Evolutionary conservation across 2,797 vertebrate genomes (phyloP), one percentile per base, ranked within the genome.

Genomic region (Etheostoma nigrum): DNA sequence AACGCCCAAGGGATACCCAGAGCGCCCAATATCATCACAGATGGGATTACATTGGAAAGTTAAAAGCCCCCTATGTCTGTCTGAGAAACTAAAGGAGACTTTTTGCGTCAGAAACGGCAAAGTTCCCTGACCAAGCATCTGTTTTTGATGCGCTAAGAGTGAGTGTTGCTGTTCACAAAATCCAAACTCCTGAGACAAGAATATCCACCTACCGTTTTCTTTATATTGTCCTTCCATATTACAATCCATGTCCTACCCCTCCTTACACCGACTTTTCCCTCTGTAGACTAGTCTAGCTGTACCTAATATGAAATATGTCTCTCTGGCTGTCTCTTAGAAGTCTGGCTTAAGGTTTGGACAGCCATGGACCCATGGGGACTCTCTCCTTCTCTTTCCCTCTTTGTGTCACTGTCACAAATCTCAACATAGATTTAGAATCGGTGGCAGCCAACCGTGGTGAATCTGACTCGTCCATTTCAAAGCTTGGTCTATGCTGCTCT

Each of bases 381-480:
- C 55, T 47, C 9, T 52, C 33, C 61, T 67, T 23, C 45, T 61
- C 53, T 55, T 14, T 48, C n/a, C 4, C 10, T 78, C 63, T 67
- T 48, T 61, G 63, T 63, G 48, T 72, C 47, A 23, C 60, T 61
- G 73, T 87, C 85, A 83, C 72, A 81, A 67, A 74, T 79, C 67
- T 76, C 60, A 54, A 70, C 62, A 69, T 53, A 72, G 77, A 73
- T 84, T 84, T 76, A 49, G 60, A 69, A 57, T 47, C 30, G 30
- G 27, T 51, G 6, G 77, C 68, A 87, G 75, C 53, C 67, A 62
- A 81, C 72, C 74, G 45, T 55, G 54, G 42, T 6, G 15, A 75
- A 72, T 74, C 68, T 61, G 68, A 70, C 82, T 76, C 53, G 62
- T 73, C 74, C 85, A 80, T 52, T 86, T 77, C 78, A 79, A 73